These are phyloP conservation scores for Rostratula benghalensis DNA, from an alignment of 2,113 vertebrate genomes.

Conservation along the genomic window DNA sequence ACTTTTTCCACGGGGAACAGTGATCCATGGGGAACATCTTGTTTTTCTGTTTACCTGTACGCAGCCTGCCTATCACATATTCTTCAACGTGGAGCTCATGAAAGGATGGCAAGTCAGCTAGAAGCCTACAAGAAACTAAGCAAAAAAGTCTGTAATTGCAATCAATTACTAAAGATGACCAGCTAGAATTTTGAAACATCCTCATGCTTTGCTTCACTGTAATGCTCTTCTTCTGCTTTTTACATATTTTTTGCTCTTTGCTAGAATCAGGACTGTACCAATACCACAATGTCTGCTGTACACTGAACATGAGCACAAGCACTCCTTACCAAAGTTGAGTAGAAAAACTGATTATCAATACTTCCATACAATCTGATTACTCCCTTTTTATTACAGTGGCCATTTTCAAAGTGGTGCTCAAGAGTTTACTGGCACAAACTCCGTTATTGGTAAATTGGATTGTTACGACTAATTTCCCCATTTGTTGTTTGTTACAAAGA, in stretches of 20 bases:
- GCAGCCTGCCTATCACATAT: not conserved
- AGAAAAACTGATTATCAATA: not conserved
- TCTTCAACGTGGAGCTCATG: not conserved
- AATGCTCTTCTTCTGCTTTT: not conserved
- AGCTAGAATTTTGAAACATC: not conserved
- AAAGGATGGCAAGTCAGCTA: not conserved
- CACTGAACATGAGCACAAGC: not conserved
- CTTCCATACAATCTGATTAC: slow-evolving; percentile 10
- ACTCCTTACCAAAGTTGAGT: not conserved
- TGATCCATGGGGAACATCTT: not conserved
- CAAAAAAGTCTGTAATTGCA: not conserved
- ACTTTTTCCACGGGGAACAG: not conserved
- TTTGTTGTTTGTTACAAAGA: slow-evolving; percentile 11
- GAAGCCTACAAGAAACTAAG: not conserved
- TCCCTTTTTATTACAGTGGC: slow-evolving; percentile 13
- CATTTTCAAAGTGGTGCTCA: slow-evolving; percentile 28
- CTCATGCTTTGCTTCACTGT: not conserved
- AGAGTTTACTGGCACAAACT: slow-evolving; percentile 27
- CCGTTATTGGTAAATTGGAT: not conserved
- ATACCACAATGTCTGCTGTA: not conserved
- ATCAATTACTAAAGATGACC: not conserved
- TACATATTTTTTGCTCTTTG: not conserved
- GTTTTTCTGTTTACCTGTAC: not conserved
- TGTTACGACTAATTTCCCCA: slow-evolving; percentile 11
- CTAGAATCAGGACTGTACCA: not conserved